These are phyloP conservation scores for Pelochelys cantorii DNA, from an alignment of 2,797 vertebrate species.

Conservation along the genomic window DNA sequence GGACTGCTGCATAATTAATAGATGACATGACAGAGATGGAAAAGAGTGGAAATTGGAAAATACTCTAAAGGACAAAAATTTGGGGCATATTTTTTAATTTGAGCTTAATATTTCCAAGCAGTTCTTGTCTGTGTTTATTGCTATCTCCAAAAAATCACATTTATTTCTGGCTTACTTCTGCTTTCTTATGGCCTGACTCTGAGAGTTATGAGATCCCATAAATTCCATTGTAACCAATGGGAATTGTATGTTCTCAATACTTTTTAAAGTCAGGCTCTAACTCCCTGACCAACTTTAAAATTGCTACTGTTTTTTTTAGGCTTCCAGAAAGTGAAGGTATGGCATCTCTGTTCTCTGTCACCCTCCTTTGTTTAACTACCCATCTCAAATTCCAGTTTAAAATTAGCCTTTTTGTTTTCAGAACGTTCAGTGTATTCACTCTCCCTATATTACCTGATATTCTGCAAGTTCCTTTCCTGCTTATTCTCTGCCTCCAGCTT, in stretches of 20 bases:
- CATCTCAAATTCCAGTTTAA: background rate
- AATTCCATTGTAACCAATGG: background rate
- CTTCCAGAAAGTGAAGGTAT: fast-evolving
- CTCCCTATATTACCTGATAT: constrained; percentile 30
- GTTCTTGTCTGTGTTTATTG: constrained; percentile 11
- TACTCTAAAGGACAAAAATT: constrained; percentile 26
- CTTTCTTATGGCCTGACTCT: background rate
- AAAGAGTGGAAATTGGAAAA: constrained; percentile 24
- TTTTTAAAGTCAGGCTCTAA: background rate
- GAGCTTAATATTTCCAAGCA: constrained; percentile 30
- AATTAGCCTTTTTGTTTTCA: constrained; percentile 43
- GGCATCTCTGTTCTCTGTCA: background rate
- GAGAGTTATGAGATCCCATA: background rate
- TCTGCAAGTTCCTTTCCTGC: constrained; percentile 14
- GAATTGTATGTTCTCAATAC: background rate
- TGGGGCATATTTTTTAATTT: constrained; percentile 35
- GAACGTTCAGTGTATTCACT: background rate
- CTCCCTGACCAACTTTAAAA: background rate
- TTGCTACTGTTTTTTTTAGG: background rate
- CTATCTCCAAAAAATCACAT: background rate
- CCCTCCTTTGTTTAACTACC: background rate
- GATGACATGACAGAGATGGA: constrained; percentile 36
- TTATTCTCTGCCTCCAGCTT: background rate
- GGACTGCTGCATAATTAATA: constrained; percentile 60
- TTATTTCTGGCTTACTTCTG: background rate